A percentile compares a stretch with the other conserved stretches of the same genome.
Conservation (phyloP, 53 echinoderm and acorn worm species). For the Stichopus horrens region DNA sequence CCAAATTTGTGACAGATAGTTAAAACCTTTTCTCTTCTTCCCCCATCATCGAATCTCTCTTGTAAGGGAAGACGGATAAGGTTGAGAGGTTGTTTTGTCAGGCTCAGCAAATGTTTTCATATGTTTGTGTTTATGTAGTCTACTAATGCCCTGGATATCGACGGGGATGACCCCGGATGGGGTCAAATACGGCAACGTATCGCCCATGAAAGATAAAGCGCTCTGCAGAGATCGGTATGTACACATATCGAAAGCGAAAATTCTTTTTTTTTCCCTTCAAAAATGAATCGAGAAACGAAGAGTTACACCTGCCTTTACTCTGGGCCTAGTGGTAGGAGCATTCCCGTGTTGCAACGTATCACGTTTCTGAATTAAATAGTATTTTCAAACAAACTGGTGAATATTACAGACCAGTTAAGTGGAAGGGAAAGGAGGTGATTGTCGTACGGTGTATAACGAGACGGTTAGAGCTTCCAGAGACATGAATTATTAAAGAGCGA, state of each 20-base stretch:
- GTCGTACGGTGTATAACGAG: background rate
- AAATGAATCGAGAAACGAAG: background rate
- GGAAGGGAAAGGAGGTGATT: background rate
- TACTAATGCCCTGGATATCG: slow-evolving; percentile 28
- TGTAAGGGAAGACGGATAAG: slow-evolving; percentile 24
- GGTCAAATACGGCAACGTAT: slow-evolving; percentile 9
- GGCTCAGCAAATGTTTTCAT: slow-evolving; percentile 45
- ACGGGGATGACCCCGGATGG: slow-evolving; percentile 13
- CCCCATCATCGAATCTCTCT: background rate
- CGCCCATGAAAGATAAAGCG: too few species aligned
- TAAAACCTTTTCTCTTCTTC: background rate
- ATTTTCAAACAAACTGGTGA: slow-evolving; percentile 27
- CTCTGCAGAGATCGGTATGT: background rate
- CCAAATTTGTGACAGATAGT: slow-evolving; percentile 43
- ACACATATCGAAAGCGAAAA: slow-evolving; percentile 29
- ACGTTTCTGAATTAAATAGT: background rate
- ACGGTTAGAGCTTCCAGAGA: background rate
- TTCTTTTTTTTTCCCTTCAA: background rate
- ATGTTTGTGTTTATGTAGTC: slow-evolving; percentile 48
- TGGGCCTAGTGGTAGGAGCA: background rate
- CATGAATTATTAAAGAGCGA: slow-evolving; percentile 5
- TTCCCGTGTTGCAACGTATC: slow-evolving; percentile 14
- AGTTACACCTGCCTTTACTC: slow-evolving; percentile 17
- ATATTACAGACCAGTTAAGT: slow-evolving; percentile 2
- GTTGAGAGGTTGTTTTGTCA: slow-evolving; percentile 49